Evolutionary conservation across 2,797 vertebrate species (phyloP).

Genomic region (Gallinago nigripennis): DNA sequence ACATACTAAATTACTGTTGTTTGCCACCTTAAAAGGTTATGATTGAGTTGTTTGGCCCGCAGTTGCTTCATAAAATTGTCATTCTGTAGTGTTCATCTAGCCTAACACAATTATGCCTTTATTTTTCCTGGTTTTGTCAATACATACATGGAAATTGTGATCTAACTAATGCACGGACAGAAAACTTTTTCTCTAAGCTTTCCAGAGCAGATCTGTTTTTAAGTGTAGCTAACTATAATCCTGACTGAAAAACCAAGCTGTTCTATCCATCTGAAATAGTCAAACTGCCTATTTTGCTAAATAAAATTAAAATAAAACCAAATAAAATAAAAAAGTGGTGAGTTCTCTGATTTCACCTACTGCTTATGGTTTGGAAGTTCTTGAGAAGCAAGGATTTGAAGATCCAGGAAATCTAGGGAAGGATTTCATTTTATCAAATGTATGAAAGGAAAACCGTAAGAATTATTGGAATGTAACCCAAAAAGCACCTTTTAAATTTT

Average conservation of each 20-base stretch:
- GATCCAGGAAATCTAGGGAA: not conserved
- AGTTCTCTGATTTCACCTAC: not conserved
- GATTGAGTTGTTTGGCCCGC: not conserved
- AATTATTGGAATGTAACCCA: not conserved
- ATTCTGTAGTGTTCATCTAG: not conserved
- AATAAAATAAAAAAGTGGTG: not conserved
- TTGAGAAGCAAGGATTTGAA: not conserved
- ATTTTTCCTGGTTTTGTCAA: not conserved
- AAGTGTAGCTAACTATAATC: not conserved
- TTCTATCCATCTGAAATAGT: not conserved
- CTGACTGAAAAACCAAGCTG: rapidly evolving
- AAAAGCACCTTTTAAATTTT: not conserved
- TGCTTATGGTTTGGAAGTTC: not conserved
- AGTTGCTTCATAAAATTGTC: not conserved
- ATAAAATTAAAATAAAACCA: not conserved
- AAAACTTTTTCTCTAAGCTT: not conserved
- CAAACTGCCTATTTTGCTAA: not conserved
- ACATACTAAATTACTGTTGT: not conserved
- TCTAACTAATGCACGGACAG: not conserved
- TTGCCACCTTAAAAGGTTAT: not conserved
- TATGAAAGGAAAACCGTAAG: not conserved
- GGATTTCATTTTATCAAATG: not conserved
- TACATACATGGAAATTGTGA: not conserved
- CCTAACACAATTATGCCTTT: not conserved
- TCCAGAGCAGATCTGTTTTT: not conserved